A percentile compares a stretch with the other conserved stretches of the same genome.
Evolutionary conservation across 2,797 vertebrate genomes (phyloP).

Genomic region (Dallia pectoralis): DNA sequence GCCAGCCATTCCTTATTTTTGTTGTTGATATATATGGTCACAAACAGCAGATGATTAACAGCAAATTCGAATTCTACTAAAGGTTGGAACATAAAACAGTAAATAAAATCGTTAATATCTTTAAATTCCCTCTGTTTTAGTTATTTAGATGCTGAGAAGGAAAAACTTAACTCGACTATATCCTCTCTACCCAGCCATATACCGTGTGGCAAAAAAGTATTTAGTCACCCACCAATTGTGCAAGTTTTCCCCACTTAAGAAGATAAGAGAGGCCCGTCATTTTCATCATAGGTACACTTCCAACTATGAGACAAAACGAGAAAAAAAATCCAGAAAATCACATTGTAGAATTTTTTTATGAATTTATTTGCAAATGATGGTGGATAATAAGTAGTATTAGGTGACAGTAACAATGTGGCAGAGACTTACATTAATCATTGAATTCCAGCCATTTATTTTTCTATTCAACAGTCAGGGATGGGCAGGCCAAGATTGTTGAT

Average conservation of each 20-base stretch:
- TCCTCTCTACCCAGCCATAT: too few species aligned
- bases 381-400: background rate
- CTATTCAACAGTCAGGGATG: slow-evolving; percentile 76
- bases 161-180: too few species aligned
- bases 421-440: slow-evolving; percentile 83
- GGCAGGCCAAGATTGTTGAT: slow-evolving; percentile 88
- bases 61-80: background rate
- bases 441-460: slow-evolving; percentile 80
- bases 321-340: too few species aligned
- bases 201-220: too few species aligned
- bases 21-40: background rate
- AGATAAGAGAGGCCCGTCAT: too few species aligned
- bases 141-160: too few species aligned
- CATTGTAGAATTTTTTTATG: too few species aligned
- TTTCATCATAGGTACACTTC: too few species aligned
- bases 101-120: background rate
- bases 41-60: background rate
- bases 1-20: background rate
- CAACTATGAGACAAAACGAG: too few species aligned
- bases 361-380: too few species aligned
- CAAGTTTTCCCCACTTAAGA: too few species aligned
- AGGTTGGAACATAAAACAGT: background rate
- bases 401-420: background rate
- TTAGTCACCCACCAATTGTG: too few species aligned
- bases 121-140: background rate